Percentiles rank a stretch among this genome's conserved stretches.
Evolutionary conservation across 1,140 invertebrate species (phyloP).

Genomic region (Drosophila lacteicornis): DNA sequence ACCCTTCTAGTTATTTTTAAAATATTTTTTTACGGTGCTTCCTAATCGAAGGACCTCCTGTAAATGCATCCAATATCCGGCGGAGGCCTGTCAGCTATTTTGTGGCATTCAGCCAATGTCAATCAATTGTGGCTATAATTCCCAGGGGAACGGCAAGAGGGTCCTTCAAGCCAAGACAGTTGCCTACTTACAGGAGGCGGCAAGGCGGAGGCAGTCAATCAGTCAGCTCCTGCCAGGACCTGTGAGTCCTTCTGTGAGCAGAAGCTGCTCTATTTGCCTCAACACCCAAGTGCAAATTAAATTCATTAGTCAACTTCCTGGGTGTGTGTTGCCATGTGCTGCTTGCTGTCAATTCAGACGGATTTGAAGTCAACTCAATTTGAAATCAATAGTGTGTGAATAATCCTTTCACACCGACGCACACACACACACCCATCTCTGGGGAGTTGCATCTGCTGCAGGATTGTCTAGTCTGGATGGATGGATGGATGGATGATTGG

Average conservation of each 20-base stretch:
- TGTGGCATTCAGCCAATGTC: conserved; percentile 33
- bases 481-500: conserved; percentile 5
- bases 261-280: conserved; percentile 75
- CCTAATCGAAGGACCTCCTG: background rate
- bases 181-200: conserved; percentile 59
- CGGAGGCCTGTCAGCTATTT: conserved; percentile 9
- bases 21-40: conserved; percentile 4
- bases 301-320: conserved; percentile 83
- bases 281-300: conserved; percentile 81
- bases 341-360: conserved; percentile 79
- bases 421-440: conserved; percentile 6
- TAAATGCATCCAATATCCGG: conserved; percentile 1
- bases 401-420: conserved; percentile 79
- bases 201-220: conserved; percentile 39
- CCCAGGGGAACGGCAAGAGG: no score
- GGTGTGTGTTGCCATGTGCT: conserved; percentile 63
- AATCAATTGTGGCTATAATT: conserved; percentile 30
- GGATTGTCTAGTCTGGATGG: conserved; percentile 45
- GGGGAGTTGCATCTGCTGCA: conserved; percentile 53
- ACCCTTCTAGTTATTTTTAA: background rate
- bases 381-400: conserved; percentile 84
- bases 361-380: conserved; percentile 84
- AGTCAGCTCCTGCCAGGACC: conserved; percentile 17
- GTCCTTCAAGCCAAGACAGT: conserved; percentile 41
- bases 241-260: background rate